These are phyloP conservation scores for Podarcis siculus DNA, from an alignment of 2,797 vertebrate species.

Conservation along the genomic window DNA sequence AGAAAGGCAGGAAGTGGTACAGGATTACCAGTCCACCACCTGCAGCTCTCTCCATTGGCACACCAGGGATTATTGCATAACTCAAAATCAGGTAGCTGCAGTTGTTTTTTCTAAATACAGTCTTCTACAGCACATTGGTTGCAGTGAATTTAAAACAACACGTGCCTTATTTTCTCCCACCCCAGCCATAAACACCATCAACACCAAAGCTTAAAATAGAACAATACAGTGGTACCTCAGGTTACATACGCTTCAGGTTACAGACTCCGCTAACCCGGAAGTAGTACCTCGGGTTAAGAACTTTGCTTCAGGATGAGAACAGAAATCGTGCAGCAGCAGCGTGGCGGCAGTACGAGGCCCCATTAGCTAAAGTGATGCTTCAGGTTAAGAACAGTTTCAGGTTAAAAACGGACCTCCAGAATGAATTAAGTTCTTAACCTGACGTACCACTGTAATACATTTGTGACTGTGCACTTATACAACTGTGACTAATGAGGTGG, in stretches of 20 bases:
- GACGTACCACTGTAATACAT: not conserved
- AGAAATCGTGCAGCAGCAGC: too few relatives aligned
- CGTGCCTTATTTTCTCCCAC: not conserved
- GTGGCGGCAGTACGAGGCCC: too few relatives aligned
- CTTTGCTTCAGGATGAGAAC: too few relatives aligned
- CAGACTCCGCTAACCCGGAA: too few relatives aligned
- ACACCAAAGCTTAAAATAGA: not conserved
- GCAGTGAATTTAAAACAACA: not conserved
- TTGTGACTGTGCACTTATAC: not conserved
- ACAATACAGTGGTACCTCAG: not conserved
- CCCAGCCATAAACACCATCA: not conserved
- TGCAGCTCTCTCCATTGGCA: not conserved
- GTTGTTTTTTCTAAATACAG: not conserved
- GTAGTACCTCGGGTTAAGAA: too few relatives aligned
- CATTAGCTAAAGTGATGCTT: too few relatives aligned
- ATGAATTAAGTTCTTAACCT: too few relatives aligned
- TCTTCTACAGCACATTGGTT: not conserved
- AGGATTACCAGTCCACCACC: not conserved
- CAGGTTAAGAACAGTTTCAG: too few relatives aligned
- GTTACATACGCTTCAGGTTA: too few relatives aligned
- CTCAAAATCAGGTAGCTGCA: not conserved
- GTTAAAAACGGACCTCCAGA: too few relatives aligned
- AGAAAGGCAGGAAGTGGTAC: constrained; percentile 4
- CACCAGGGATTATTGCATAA: not conserved
- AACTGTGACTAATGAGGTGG: too few relatives aligned